Evolutionary conservation across 2,113 vertebrate genomes (phyloP).

Genomic region (Camelus dromedarius): DNA sequence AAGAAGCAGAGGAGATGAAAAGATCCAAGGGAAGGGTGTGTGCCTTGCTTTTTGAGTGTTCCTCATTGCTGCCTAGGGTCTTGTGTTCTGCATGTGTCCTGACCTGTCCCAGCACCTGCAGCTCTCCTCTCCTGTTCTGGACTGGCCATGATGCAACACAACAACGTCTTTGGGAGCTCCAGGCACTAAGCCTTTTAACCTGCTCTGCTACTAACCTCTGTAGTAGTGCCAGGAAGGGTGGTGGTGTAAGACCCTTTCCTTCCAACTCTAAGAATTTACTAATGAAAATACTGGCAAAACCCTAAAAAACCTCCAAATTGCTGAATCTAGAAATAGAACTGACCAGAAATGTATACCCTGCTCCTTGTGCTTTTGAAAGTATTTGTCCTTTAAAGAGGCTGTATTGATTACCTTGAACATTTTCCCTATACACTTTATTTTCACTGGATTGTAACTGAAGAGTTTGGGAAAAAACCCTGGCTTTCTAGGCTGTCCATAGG

Average conservation of each 20-base stretch:
- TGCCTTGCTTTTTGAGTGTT: background rate
- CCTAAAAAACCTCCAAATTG: background rate
- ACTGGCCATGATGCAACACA: background rate
- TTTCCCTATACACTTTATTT: constrained; percentile 57
- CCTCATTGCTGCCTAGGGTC: background rate
- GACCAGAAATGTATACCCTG: background rate
- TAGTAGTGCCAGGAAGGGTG: background rate
- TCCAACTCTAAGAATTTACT: background rate
- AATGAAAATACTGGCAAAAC: background rate
- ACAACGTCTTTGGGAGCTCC: background rate
- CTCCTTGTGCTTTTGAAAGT: constrained; percentile 27
- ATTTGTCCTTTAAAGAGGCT: background rate
- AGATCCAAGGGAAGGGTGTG: background rate
- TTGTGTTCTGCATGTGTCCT: background rate
- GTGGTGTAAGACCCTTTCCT: background rate
- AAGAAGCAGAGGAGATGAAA: background rate
- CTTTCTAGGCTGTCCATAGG: background rate
- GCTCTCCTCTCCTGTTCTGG: background rate
- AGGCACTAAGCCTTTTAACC: background rate
- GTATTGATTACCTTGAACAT: constrained; percentile 6
- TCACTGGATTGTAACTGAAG: constrained; percentile 28
- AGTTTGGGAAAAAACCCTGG: background rate
- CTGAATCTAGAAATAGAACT: constrained; percentile 54
- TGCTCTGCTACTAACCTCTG: background rate
- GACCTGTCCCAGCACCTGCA: background rate